phyloP scores from a whole-genome alignment of 2,797 vertebrate species.

The Geotrypetes seraphini region DNA sequence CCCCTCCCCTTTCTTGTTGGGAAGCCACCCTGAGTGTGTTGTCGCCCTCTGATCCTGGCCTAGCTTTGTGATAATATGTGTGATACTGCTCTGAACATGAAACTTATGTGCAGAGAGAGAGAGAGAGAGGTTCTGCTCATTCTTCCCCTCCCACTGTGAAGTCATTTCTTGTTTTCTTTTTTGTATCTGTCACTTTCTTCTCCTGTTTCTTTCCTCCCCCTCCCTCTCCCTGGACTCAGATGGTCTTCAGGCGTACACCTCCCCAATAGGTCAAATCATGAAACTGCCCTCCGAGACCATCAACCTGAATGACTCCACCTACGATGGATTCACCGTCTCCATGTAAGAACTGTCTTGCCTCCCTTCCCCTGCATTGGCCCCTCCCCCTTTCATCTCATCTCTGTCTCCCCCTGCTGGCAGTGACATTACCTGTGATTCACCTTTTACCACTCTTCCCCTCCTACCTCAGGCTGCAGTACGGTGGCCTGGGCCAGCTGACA shows the following conservation, averaged over 20 bases:
- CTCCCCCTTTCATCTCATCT: not conserved
- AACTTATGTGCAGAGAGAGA: not conserved
- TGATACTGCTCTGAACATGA: too few species aligned
- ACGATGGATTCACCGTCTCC: conserved; percentile 70
- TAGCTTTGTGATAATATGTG: too few species aligned
- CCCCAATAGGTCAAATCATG: conserved; percentile 78
- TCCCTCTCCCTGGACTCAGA: conserved; percentile 42
- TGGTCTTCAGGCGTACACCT: conserved; percentile 77
- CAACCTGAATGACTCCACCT: conserved; percentile 85
- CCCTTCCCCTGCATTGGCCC: not conserved
- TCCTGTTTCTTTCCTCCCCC: not conserved
- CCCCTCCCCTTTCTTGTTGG: too few species aligned
- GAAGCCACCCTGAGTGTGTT: fast-evolving
- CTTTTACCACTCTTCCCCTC: not conserved
- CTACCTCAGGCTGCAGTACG: conserved; percentile 68
- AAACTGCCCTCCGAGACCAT: conserved; percentile 53
- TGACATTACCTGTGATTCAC: too few species aligned
- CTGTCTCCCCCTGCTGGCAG: not conserved
- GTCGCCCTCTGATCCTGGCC: too few species aligned
- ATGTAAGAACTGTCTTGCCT: conserved; percentile 46
- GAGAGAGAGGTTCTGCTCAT: fast-evolving
- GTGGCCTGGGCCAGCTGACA: conserved; percentile 80
- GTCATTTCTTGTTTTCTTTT: not conserved
- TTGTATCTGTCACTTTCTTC: not conserved
- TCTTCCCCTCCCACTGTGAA: not conserved